Base-by-base conservation (phyloP, 2,888 invertebrate species). In the Andrena trimmerana region DNA sequence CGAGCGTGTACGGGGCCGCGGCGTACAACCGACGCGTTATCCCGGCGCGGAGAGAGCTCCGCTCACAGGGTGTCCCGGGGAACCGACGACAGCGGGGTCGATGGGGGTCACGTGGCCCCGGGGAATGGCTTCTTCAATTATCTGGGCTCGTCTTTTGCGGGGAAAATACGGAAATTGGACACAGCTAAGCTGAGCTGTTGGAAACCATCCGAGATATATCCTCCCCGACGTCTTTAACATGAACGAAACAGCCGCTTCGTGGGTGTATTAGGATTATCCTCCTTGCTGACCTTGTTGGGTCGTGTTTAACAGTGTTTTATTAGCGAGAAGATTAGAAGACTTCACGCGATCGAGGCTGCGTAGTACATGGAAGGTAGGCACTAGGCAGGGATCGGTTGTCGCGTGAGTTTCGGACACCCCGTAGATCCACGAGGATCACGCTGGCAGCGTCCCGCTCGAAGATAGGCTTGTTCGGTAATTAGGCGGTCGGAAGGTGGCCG, bases 401-500 rank as follows among this genome's bases (percentile, higher is more conserved):
- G 42, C 13, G 69, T 8, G 52, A 57, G 57, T 83, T 77, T 33
- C 59, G 52, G 79, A 88, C 88, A 88, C 90, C 76, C 90, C 83
- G 89, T 90, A 86, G 87, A 89, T 84, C 13, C 52, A 24, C 33
- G 29, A 68, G 13, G 72, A 79, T 60, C 66, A 50, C 60, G 65
- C 66, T 71, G 81, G 84, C 88, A 84, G 66, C 78, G 84, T 87
- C 81, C 77, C 81, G 83, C 73, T 84, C 83, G 88, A 76, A 81
- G 87, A 89, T 88, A 88, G 89, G 89, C 90, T 92, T 90, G 91
- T 92, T 91, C 89, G 90, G 89, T 92, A 93, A 93, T 93, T 93
- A 93, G 91, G 88, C 88, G 87, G 80, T 83, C 86, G 88, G 87
- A 83, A 87, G 87, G 85, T 82, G 81, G 85, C 91, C 84, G 86